phyloP scores from a whole-genome alignment of 2,797 vertebrate genomes.

The Benthosema pterotum region DNA sequence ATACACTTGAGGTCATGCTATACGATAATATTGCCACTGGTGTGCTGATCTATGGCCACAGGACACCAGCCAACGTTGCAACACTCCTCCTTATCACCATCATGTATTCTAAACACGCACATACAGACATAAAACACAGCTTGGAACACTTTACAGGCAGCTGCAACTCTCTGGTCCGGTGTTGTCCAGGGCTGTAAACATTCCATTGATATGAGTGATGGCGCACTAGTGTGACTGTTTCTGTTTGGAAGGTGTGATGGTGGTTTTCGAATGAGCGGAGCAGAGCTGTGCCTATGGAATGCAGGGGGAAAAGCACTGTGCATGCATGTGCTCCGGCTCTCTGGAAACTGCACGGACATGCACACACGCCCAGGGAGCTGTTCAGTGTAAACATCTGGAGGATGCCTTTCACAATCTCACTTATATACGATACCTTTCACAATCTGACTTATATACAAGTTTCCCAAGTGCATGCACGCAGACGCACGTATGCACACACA shows the following conservation, averaged over 20 bases:
- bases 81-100: background rate
- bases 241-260: constrained; percentile 35
- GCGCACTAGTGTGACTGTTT: constrained; percentile 15
- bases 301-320: constrained; percentile 24
- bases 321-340: background rate
- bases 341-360: constrained; percentile 25
- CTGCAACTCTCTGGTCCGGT: constrained; percentile 8
- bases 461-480: constrained; percentile 18
- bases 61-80: no score
- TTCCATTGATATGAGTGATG: constrained; percentile 50
- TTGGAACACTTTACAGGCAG: background rate
- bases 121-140: constrained; percentile 5
- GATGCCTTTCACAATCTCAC: constrained; percentile 31
- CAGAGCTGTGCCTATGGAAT: constrained; percentile 42
- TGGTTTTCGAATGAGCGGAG: constrained; percentile 37
- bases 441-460: background rate
- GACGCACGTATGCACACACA: background rate
- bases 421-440: constrained; percentile 23
- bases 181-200: constrained; percentile 31
- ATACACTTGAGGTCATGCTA: no score
- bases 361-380: constrained; percentile 9
- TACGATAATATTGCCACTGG: no score
- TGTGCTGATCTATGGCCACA: no score
- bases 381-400: constrained; percentile 36
- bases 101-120: constrained; percentile 1